phyloP scores from a whole-genome alignment of 2,888 invertebrate species.

The Miltochrista miniata region DNA sequence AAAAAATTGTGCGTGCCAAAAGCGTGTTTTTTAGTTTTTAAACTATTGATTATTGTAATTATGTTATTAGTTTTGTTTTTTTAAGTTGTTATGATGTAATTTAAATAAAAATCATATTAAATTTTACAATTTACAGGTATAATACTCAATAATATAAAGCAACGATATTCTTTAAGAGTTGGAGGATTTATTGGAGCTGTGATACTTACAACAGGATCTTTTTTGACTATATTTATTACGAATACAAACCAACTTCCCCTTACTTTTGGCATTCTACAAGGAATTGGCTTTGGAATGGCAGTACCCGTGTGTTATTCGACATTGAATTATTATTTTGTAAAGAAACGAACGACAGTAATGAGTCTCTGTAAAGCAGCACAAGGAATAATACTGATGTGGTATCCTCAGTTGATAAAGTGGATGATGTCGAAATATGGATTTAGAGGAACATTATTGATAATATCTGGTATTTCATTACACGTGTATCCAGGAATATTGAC shows the following conservation, averaged over 20 bases:
- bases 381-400: conserved; percentile 82
- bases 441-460: conserved; percentile 84
- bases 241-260: conserved; percentile 82
- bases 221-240: conserved; percentile 78
- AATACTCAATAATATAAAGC: conserved; percentile 81
- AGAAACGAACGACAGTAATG: conserved; percentile 85
- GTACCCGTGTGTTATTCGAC: conserved; percentile 85
- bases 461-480: conserved; percentile 84
- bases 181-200: conserved; percentile 83
- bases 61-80: no score
- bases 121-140: conserved; percentile 76
- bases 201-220: conserved; percentile 77
- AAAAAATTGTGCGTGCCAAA: no score
- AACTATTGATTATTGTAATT: no score
- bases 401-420: conserved; percentile 81
- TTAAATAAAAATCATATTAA: no score
- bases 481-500: conserved; percentile 83
- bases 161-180: conserved; percentile 76
- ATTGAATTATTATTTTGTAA: conserved; percentile 85
- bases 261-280: conserved; percentile 83
- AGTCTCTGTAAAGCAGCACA: conserved; percentile 85
- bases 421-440: conserved; percentile 83
- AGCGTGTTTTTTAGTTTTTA: no score
- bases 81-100: no score
- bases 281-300: conserved; percentile 86